Evolutionary conservation across 2,888 invertebrate genomes (phyloP), one percentile per base, ranked within the genome.

Genomic region (Sarcophaga subvicina): DNA sequence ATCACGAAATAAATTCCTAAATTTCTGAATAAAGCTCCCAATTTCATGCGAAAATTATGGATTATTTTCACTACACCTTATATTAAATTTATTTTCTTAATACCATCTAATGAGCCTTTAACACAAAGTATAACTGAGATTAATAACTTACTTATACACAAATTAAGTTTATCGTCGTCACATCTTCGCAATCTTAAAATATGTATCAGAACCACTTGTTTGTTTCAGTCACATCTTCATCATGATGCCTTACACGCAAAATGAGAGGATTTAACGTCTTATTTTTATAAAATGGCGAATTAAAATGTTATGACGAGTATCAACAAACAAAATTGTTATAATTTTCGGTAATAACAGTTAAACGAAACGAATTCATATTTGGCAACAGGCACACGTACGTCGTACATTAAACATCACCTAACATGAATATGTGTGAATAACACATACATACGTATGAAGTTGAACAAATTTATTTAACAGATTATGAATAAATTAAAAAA

Each of bases 271-370:
- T 78, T 69, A 78, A 60, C 45, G 47, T 78, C 17, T 22, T 37
- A 62, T 78, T 49, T 47, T 20, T 70, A 62, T 62, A 60, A 62
- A 69, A 69, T 69, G 69, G n/a, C 20, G 25, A 47, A 69, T 78
- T 69, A 78, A 60, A 69, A 47, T 25, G 27, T 47, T 47, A 70
- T 62, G 20, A 70, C 60, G 62, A n/a, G 22, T 49, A 70, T 63
- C 59, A 77, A 66, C 73, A 66, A 75, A 25, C 25, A 59, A 70
- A 54, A 70, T 78, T 60, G 14, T 78, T 63, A 49, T 62, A 70
- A 63, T 49, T 62, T 22, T 12, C 49, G 37, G 22, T 47, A 70
- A 78, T 67, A 49, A 69, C 45, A 78, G 62, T 78, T 25, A 70
- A 47, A 70, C 69, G 25, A 27, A 45, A 20, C n/a, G 54, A 25